Percentiles rank a stretch among this genome's conserved stretches.
Conservation (phyloP, 1,140 invertebrate species). For the Sogatella furcifera region DNA sequence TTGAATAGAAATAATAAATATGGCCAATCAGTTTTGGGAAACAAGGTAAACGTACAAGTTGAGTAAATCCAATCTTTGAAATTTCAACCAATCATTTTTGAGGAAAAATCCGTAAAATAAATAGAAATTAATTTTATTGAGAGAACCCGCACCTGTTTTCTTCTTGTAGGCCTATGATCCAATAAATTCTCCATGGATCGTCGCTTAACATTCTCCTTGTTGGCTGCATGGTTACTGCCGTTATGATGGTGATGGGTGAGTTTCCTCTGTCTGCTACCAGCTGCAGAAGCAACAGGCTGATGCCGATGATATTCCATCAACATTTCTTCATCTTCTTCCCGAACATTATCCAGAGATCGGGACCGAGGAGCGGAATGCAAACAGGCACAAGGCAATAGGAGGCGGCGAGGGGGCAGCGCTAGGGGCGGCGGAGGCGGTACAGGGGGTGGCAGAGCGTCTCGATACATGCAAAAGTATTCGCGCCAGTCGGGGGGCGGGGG, state of each 20-base stretch:
- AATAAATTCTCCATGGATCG: constrained; percentile 59
- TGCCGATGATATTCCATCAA: constrained; percentile 34
- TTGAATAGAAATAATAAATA: no score
- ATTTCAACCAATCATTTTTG: no score
- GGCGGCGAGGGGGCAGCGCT: constrained; percentile 23
- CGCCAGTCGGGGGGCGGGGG: constrained; percentile 28
- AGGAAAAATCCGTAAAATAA: no score
- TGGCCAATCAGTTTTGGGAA: no score
- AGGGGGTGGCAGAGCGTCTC: constrained; percentile 48
- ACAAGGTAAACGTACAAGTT: no score
- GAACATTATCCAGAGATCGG: constrained; percentile 50
- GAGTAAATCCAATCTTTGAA: no score
- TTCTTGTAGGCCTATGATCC: constrained; percentile 22
- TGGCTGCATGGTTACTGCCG: no score
- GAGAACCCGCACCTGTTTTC: background rate
- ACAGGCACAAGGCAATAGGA: constrained; percentile 24
- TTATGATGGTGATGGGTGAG: constrained; percentile 29
- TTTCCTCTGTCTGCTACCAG: constrained; percentile 37
- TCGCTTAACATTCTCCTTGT: constrained; percentile 38
- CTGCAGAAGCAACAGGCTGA: constrained; percentile 31
- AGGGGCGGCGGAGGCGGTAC: constrained; percentile 33
- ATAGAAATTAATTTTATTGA: no score
- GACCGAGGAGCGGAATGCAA: constrained; percentile 36
- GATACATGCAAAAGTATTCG: constrained; percentile 42
- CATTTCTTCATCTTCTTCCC: constrained; percentile 41